These are phyloP conservation scores for Decapterus maruadsi DNA, from an alignment of 2,797 vertebrate species.

Conservation along the genomic window DNA sequence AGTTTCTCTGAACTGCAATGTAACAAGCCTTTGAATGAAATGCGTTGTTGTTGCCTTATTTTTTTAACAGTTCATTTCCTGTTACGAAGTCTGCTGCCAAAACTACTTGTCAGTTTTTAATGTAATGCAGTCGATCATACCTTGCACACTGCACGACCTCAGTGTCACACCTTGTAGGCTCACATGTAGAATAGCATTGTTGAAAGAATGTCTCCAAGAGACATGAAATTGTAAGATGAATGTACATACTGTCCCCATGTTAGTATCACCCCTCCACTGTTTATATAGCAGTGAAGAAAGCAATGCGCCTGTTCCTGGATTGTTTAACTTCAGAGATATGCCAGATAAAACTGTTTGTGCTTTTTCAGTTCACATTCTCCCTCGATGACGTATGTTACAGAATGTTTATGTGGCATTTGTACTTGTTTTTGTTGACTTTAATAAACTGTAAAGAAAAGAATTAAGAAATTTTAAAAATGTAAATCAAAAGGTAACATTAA, in stretches of 20 bases:
- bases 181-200: conserved; percentile 61
- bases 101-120: conserved; percentile 48
- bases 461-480: conserved; percentile 72
- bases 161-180: conserved; percentile 47
- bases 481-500: conserved; percentile 76
- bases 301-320: conserved; percentile 57
- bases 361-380: conserved; percentile 73
- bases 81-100: conserved; percentile 72
- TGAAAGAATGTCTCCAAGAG: conserved; percentile 69
- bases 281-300: conserved; percentile 58
- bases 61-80: conserved; percentile 59
- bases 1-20: conserved; percentile 42
- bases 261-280: conserved; percentile 50
- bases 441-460: conserved; percentile 73
- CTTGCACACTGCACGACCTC: conserved; percentile 62
- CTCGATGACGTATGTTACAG: conserved; percentile 72
- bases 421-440: conserved; percentile 82
- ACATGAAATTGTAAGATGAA: conserved; percentile 72
- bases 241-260: conserved; percentile 79
- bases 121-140: conserved; percentile 48
- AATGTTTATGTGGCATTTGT: conserved; percentile 84
- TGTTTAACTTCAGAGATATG: conserved; percentile 70
- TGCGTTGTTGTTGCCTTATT: conserved; percentile 81
- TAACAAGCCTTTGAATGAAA: conserved; percentile 68
- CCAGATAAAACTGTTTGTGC: conserved; percentile 69